These are phyloP conservation scores for Sturnus vulgaris DNA, from an alignment of 2,113 vertebrate genomes.

Conservation along the genomic window DNA sequence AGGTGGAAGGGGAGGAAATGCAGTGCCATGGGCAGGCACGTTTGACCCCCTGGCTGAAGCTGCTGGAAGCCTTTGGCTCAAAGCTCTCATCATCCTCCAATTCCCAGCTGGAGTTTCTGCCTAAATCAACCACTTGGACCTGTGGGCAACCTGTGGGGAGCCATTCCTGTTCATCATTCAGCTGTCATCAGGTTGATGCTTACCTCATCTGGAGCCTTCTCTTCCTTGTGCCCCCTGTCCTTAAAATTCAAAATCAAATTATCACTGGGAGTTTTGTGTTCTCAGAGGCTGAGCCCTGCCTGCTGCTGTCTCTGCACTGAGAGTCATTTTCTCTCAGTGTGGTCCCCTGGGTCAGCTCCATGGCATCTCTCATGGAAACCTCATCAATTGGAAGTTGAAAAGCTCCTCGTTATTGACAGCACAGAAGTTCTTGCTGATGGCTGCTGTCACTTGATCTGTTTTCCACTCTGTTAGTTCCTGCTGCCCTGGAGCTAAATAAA, in stretches of 20 bases:
- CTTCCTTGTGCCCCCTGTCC: neutral
- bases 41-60: neutral
- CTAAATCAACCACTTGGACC: neutral
- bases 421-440: neutral
- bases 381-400: neutral
- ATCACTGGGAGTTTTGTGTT: neutral
- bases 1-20: neutral
- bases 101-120: neutral
- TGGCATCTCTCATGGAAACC: neutral
- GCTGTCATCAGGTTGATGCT: neutral
- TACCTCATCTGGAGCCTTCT: neutral
- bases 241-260: neutral
- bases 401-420: neutral
- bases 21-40: rapidly evolving
- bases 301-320: neutral
- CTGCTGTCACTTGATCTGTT: neutral
- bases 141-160: neutral
- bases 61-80: neutral
- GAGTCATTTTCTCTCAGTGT: neutral
- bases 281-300: neutral
- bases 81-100: neutral
- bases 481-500: neutral
- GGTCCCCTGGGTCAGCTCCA: neutral
- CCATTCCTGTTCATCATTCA: neutral
- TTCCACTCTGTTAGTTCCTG: neutral